Evolutionary conservation across 2,888 invertebrate species (phyloP).

Genomic region (Metopia argyrocephala): DNA sequence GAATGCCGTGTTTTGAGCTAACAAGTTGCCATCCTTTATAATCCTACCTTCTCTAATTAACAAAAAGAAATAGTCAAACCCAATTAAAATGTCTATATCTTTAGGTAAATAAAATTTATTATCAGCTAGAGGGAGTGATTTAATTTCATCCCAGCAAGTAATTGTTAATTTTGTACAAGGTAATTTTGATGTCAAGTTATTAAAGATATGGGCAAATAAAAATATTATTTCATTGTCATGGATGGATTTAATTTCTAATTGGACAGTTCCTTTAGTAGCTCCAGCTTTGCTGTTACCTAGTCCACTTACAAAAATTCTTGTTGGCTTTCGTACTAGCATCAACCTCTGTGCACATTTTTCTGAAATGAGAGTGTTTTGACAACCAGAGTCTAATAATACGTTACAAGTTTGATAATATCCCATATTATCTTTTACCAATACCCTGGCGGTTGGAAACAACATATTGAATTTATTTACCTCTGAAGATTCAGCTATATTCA

Average conservation of each 20-base stretch:
- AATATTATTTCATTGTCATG: neutral
- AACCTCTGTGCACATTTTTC: neutral
- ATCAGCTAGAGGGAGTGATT: slow-evolving; percentile 34
- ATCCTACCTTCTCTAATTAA: slow-evolving; percentile 15
- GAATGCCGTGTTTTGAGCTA: slow-evolving; percentile 12
- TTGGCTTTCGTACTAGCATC: slow-evolving; percentile 17
- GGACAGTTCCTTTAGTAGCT: neutral
- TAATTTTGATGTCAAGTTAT: slow-evolving; percentile 22
- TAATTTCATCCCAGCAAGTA: slow-evolving; percentile 32
- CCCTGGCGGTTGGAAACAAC: slow-evolving; percentile 1
- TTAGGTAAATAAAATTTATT: slow-evolving; percentile 25
- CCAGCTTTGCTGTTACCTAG: slow-evolving; percentile 15
- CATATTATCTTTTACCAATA: slow-evolving; percentile 20
- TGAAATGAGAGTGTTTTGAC: slow-evolving; percentile 20
- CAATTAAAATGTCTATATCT: slow-evolving; percentile 18
- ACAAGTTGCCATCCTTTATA: neutral
- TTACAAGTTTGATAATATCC: slow-evolving; percentile 18
- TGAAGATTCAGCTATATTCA: neutral
- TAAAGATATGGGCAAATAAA: neutral
- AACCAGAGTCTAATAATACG: slow-evolving; percentile 6
- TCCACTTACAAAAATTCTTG: slow-evolving; percentile 9
- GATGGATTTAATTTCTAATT: neutral
- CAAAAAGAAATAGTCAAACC: slow-evolving; percentile 26
- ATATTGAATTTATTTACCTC: neutral
- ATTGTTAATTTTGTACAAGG: slow-evolving; percentile 7